Evolutionary conservation across 1,140 invertebrate genomes (phyloP).

Genomic region (Procambarus clarkii): DNA sequence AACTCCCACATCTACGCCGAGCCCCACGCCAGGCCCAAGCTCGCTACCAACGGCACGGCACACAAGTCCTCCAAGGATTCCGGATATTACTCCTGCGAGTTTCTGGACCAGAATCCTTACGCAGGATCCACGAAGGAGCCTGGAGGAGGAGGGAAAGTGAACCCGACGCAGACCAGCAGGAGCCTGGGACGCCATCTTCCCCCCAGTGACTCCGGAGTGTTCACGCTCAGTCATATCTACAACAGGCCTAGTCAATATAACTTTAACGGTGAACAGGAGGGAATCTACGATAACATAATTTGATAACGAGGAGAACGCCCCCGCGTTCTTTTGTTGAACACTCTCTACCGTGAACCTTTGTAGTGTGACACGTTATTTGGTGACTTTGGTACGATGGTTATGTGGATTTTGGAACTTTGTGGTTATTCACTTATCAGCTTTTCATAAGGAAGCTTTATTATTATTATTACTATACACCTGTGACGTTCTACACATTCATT

Average conservation of each 20-base stretch:
- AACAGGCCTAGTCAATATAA: slow-evolving; percentile 47
- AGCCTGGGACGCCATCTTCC: slow-evolving; percentile 52
- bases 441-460: slow-evolving; percentile 44
- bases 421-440: slow-evolving; percentile 47
- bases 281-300: slow-evolving; percentile 71
- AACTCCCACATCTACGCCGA: slow-evolving; percentile 57
- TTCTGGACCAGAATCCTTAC: slow-evolving; percentile 67
- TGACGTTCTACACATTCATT: slow-evolving; percentile 49
- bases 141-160: background rate
- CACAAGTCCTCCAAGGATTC: slow-evolving; percentile 68
- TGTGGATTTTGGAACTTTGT: background rate
- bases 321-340: slow-evolving; percentile 18
- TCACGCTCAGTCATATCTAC: slow-evolving; percentile 68
- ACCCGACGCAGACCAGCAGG: slow-evolving; percentile 41
- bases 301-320: slow-evolving; percentile 33
- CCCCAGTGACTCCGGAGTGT: slow-evolving; percentile 65
- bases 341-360: background rate
- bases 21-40: slow-evolving; percentile 47
- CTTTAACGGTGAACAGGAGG: slow-evolving; percentile 56
- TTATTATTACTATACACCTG: slow-evolving; percentile 43
- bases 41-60: slow-evolving; percentile 40
- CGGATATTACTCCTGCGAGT: slow-evolving; percentile 71
- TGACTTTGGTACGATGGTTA: background rate
- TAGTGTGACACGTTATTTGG: background rate
- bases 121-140: slow-evolving; percentile 58